A percentile compares a stretch with the other conserved stretches of the same genome.
Conservation (phyloP, 2,797 vertebrate species). For the Crax fasciolata region DNA sequence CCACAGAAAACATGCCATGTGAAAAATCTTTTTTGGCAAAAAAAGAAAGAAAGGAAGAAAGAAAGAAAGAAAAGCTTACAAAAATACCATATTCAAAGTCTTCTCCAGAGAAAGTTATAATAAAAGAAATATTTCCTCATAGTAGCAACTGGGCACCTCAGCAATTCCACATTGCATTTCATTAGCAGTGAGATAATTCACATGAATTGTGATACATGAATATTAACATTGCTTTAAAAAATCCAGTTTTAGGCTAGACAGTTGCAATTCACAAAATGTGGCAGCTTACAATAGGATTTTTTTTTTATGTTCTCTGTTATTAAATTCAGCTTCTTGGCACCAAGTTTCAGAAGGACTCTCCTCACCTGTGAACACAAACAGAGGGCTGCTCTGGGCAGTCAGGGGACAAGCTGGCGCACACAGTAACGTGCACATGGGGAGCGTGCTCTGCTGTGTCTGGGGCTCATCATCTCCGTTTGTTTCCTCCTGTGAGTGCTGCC, state of each 20-base stretch:
- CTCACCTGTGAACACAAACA: background rate
- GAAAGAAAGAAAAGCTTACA: background rate
- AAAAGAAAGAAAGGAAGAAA: background rate
- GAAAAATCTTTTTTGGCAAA: background rate
- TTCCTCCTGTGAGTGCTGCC: background rate
- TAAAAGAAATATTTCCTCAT: background rate
- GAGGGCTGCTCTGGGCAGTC: background rate
- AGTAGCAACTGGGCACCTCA: background rate
- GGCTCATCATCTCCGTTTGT: background rate
- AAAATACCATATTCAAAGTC: background rate
- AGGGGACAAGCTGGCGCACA: background rate
- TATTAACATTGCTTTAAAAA: background rate
- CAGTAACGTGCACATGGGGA: too few species aligned
- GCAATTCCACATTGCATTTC: background rate
- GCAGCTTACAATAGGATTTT: background rate
- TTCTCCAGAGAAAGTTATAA: background rate
- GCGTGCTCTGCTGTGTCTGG: background rate
- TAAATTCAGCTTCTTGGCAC: background rate
- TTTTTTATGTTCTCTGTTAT: background rate
- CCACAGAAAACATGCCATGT: background rate
- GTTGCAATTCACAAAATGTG: background rate
- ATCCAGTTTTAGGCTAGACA: background rate
- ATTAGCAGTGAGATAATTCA: background rate
- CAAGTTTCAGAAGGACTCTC: background rate
- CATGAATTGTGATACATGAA: background rate